Evolutionary conservation across 2,888 invertebrate species (phyloP).

Genomic region (Mechanitis mazaeus): DNA sequence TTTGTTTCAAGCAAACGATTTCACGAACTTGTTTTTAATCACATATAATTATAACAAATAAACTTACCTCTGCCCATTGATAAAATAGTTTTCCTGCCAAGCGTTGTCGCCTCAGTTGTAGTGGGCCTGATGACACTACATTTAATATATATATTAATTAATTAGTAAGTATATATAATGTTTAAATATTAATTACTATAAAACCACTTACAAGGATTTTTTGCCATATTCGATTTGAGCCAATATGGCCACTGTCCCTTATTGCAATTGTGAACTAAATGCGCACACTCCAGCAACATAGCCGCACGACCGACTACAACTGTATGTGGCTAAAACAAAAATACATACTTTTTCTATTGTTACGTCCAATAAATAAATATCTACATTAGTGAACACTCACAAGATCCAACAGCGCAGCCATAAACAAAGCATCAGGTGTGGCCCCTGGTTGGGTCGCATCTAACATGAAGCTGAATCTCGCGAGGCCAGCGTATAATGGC

Average conservation of each 20-base stretch:
- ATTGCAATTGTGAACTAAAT: conserved; percentile 98
- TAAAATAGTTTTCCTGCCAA: conserved; percentile 98
- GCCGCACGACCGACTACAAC: conserved; percentile 95
- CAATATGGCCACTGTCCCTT: conserved; percentile 99
- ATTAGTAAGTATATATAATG: too few relatives aligned
- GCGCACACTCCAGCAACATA: conserved; percentile 94
- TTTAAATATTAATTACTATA: too few relatives aligned
- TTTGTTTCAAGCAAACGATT: not conserved
- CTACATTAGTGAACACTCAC: conserved; percentile 70
- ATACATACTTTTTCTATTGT: too few relatives aligned
- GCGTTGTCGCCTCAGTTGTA: conserved; percentile 70
- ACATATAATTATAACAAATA: not conserved
- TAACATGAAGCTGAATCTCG: conserved; percentile 91
- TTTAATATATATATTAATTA: not conserved
- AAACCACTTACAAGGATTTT: conserved; percentile 51
- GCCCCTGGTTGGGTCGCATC: conserved; percentile 97
- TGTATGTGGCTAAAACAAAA: conserved; percentile 85
- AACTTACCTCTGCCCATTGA: conserved; percentile 92
- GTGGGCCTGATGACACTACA: conserved; percentile 60
- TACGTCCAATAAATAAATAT: too few relatives aligned
- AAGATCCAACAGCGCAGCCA: conserved; percentile 95
- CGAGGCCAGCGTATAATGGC: conserved; percentile 90
- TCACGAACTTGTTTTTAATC: not conserved
- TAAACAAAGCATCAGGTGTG: conserved; percentile 96
- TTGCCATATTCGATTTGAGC: conserved; percentile 88